Evolutionary conservation across 2,113 vertebrate genomes (phyloP), one percentile per base, ranked within the genome.

Genomic region (Peromyscus leucopus): DNA sequence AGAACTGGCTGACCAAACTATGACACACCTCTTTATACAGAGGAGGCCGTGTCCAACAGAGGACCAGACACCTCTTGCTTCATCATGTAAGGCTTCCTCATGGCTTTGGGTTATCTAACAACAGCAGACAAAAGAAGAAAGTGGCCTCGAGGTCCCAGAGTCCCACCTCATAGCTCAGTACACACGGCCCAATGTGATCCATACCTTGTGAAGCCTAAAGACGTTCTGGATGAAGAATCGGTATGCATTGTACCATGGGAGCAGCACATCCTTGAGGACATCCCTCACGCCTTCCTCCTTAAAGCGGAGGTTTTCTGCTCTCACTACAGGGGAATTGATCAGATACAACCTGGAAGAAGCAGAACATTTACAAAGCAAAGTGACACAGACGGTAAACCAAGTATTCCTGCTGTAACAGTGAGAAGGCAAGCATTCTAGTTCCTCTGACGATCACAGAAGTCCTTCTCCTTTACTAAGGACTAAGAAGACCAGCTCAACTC

Each of bases 181-280:
- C 5, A 48, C 15, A 19, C 12, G 42, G 31, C 1, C 36, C 15
- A 59, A 22, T 0, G 17, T 0, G 3, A 55, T 0, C 0, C 51
- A 28, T 97, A 99, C 99, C 99, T 99, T 99, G 67, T 99, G 99
- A 55, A 99, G 98, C 94, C 99, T 98, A 78, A 99, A 98, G 8
- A 99, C 97, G 0, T 99, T 99, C 98, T 99, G 99, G 95, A 99
- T 98, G 87, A 99, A 99, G 97, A 99, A 99, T 97, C 99, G 99
- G 93, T 99, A 99, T 0, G 99, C 99, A 0, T 99, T 99, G 97
- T 99, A 99, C 99, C 99, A 99, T 0, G 99, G 99, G 96, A 99
- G 98, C 97, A 99, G 99, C n/a, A 99, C 99, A 39, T 99, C 99
- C 98, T 99, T 99, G 92, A 99, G 98, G 89, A 99, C 98, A 3